Evolutionary conservation across 2,113 vertebrate genomes (phyloP), one percentile per base, ranked within the genome.

Genomic region (Chaenocephalus aceratus): DNA sequence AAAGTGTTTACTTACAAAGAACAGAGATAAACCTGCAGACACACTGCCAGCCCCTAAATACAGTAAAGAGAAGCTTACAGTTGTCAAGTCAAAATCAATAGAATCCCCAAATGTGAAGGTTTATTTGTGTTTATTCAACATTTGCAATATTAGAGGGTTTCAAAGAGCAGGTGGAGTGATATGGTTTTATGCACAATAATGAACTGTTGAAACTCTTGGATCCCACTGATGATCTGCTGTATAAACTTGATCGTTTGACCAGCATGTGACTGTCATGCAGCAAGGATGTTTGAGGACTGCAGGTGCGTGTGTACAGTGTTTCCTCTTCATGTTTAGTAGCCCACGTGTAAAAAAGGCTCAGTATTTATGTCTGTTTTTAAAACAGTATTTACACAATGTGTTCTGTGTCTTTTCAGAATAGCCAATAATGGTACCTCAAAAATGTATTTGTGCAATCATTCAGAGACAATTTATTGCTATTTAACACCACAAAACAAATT

Each of bases 211-310:
- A 76, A 61, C 30, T 64, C 23, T 8, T 59, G 49, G 73, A 80
- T 66, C 0, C 1, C 10, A 15, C 12, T 6, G 46, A 34, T 56
- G 62, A 1, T 5, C 21, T 46, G 13, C 56, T 78, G 51, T 61
- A 65, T 46, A 59, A 83, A 80, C 65, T 54, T 71, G 60, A 68
- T 16, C 80, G 21, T 66, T 79, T 79, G 78, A 73, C 78, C 78
- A 58, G 12, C 81, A 79, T 56, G 81, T 79, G 84, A 71, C 72
- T 6, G 5, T 63, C 77, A 70, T 48, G 84, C 16, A 44, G 52
- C 3, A 2, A 15, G 46, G 52, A 18, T 0, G 10, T 77, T 63
- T 26, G 21, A 2, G 1, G 13, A 14, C 6, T 13, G 14, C 65
- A 79, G 2, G 60, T 62, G 46, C 57, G 53, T 70, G 72, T 45